Conservation (phyloP, 2,113 vertebrate species). For the Dicaeum eximium region DNA sequence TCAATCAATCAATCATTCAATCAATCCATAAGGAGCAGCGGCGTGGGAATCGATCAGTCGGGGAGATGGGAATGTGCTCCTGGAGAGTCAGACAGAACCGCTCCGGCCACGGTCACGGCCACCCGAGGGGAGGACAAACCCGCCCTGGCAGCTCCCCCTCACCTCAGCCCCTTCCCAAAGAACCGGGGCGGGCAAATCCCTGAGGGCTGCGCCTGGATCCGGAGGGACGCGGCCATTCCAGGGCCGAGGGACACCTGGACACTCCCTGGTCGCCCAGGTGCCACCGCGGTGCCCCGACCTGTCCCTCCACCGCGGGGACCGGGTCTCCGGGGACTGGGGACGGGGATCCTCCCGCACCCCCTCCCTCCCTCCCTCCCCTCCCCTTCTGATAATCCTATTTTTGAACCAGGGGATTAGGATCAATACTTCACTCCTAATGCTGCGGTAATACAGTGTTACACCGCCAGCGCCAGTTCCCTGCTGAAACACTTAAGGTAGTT, state of each 20-base stretch:
- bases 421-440: slow-evolving; percentile 57
- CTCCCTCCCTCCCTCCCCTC: background rate
- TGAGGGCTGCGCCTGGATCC: rapidly evolving
- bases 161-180: background rate
- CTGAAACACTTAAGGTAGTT: slow-evolving; percentile 66
- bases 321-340: background rate
- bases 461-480: slow-evolving; percentile 57
- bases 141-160: background rate
- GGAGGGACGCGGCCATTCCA: rapidly evolving
- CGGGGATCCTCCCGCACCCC: background rate
- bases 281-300: rapidly evolving
- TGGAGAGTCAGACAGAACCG: background rate
- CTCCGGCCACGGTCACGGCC: background rate
- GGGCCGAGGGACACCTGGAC: rapidly evolving
- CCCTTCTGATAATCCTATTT: slow-evolving; percentile 63
- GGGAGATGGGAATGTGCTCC: background rate
- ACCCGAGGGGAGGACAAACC: background rate
- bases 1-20: background rate
- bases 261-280: rapidly evolving
- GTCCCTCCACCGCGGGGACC: background rate
- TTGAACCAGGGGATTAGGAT: slow-evolving; percentile 62
- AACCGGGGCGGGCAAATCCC: rapidly evolving
- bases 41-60: background rate
- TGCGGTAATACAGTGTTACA: slow-evolving; percentile 49
- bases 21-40: background rate